These are phyloP conservation scores for Mugil cephalus DNA, from an alignment of 2,113 vertebrate genomes.

Conservation along the genomic window DNA sequence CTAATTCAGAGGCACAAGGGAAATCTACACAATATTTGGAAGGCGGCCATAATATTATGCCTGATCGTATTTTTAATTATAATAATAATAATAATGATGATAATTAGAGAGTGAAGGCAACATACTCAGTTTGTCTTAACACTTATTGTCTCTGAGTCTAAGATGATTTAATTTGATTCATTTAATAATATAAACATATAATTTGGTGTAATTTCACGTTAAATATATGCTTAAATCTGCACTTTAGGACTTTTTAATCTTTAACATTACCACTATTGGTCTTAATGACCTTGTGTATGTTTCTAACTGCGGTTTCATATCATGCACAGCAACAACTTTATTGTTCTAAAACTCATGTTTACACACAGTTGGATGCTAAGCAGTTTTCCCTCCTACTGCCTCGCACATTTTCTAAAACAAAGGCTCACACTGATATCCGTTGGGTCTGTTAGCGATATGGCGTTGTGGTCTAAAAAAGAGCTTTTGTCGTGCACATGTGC, in stretches of 20 bases:
- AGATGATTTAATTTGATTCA: no score
- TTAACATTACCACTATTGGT: neutral
- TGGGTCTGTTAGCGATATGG: neutral
- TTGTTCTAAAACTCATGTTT: conserved; percentile 2
- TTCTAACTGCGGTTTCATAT: no score
- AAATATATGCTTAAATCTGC: neutral
- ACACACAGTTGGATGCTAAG: neutral
- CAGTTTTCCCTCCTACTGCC: neutral
- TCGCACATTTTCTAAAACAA: neutral
- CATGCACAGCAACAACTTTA: neutral
- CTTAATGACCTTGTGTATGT: neutral
- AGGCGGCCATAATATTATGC: no score
- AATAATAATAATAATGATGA: no score
- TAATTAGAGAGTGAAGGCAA: no score
- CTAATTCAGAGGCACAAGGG: no score
- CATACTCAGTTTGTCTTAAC: no score
- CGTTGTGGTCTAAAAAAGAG: neutral
- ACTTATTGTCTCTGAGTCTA: no score
- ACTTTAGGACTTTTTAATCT: neutral
- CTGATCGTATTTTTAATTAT: no score
- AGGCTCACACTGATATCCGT: neutral
- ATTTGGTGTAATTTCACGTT: no score
- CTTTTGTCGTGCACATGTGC: neutral
- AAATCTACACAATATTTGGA: no score
- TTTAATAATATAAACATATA: no score